These are phyloP conservation scores for Trogon melanurus DNA, from an alignment of 2,113 vertebrate species.

Conservation along the genomic window DNA sequence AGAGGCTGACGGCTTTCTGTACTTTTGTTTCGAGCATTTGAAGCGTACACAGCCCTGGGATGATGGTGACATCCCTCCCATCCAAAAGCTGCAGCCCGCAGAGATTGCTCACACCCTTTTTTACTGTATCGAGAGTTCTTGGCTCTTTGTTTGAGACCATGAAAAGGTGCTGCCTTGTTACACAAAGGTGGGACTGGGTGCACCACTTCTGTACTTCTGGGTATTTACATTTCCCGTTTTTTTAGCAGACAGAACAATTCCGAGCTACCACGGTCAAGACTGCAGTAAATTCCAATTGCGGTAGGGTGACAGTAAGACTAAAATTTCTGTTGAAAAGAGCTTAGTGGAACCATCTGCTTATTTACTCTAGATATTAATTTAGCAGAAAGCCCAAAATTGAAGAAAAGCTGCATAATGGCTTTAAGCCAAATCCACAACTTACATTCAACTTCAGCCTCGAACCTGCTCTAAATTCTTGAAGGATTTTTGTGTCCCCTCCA, in stretches of 20 bases:
- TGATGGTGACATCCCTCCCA: neutral
- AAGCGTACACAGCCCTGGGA: neutral
- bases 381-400: neutral
- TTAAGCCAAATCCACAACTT: neutral
- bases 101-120: neutral
- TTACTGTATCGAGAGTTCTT: fast-evolving
- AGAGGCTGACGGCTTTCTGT: neutral
- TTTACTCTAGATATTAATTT: neutral
- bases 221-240: neutral
- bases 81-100: neutral
- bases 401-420: neutral
- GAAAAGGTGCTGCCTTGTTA: neutral
- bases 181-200: no score
- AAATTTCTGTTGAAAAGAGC: neutral
- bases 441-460: neutral
- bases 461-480: neutral
- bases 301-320: neutral
- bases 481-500: neutral
- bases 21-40: neutral
- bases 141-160: neutral
- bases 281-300: neutral
- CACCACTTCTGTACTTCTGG: no score
- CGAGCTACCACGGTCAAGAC: neutral
- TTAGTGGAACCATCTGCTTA: neutral
- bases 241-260: neutral